A percentile compares a stretch with the other conserved stretches of the same genome.
These are phyloP conservation scores for Drosophila bipectinata DNA, from an alignment of 1,140 invertebrate genomes.

Conservation along the genomic window DNA sequence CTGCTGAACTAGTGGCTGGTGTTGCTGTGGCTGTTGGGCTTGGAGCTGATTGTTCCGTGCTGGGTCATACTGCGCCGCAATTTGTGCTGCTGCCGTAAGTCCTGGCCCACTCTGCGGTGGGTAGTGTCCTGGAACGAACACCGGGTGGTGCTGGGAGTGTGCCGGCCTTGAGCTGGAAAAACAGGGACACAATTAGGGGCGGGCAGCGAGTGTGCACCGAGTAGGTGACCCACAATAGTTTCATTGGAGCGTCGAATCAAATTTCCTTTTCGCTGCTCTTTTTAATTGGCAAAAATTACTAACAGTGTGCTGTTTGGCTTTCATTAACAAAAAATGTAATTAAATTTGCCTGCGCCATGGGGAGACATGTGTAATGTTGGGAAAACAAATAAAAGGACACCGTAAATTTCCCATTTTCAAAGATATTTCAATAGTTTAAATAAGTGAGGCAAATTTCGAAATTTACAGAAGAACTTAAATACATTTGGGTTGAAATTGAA, in stretches of 20 bases:
- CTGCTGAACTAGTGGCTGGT: constrained; percentile 32
- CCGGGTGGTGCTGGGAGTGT: constrained; percentile 66
- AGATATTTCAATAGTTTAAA: not conserved
- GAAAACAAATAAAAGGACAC: constrained; percentile 1
- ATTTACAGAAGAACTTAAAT: not conserved
- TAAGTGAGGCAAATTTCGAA: not conserved
- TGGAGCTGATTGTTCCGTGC: constrained; percentile 67
- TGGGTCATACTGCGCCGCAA: constrained; percentile 80
- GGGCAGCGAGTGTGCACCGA: not conserved
- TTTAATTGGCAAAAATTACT: constrained; percentile 46
- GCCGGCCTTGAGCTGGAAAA: constrained; percentile 64
- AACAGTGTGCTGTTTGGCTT: constrained; percentile 34
- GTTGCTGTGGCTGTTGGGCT: constrained; percentile 46
- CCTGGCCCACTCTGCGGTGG: constrained; percentile 36
- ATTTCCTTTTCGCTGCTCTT: constrained; percentile 22
- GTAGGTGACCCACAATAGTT: constrained; percentile 23
- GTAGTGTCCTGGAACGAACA: constrained; percentile 61
- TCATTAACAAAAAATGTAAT: constrained; percentile 49
- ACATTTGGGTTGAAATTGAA: too few species aligned
- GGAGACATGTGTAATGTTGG: constrained; percentile 2
- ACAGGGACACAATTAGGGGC: constrained; percentile 26
- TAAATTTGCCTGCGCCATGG: constrained; percentile 22
- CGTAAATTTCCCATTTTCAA: not conserved
- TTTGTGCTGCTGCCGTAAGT: constrained; percentile 73
- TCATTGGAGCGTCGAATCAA: constrained; percentile 6